A percentile compares a stretch with the other conserved stretches of the same genome.
phyloP scores from a whole-genome alignment of 2,888 invertebrate species.

The Leptura quadrifasciata region DNA sequence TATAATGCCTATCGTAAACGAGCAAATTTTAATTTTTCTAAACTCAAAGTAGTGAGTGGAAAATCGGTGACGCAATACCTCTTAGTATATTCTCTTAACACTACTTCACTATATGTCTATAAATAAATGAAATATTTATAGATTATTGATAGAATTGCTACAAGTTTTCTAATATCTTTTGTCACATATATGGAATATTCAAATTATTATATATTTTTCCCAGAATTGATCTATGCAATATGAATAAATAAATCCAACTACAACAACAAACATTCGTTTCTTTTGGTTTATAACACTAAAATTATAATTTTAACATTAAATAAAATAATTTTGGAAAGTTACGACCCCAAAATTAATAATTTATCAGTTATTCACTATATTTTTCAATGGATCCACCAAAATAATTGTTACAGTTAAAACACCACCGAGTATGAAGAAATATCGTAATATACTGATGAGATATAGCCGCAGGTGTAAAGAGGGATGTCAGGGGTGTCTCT shows the following conservation, averaged over 20 bases:
- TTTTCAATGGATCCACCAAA: slow-evolving; percentile 33
- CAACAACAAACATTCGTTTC: neutral
- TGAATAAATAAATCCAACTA: neutral
- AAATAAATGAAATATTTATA: no score
- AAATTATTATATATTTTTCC: neutral
- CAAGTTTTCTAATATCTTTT: no score
- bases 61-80: no score
- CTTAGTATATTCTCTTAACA: no score
- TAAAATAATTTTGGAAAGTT: slow-evolving; percentile 55
- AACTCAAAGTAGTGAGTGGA: no score
- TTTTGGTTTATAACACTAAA: slow-evolving; percentile 33
- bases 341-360: slow-evolving; percentile 70
- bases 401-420: slow-evolving; percentile 42
- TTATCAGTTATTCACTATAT: slow-evolving; percentile 51
- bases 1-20: neutral
- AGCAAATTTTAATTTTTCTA: neutral
- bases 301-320: slow-evolving; percentile 43
- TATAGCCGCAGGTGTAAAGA: slow-evolving; percentile 60
- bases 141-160: no score
- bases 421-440: slow-evolving; percentile 71
- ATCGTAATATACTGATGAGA: slow-evolving; percentile 66
- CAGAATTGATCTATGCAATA: neutral
- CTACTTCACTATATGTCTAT: no score
- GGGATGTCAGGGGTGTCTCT: slow-evolving; percentile 72
- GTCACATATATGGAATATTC: neutral